Percentiles rank a stretch among this genome's conserved stretches.
Conservation (phyloP, 2,888 invertebrate species). For the Hydriomena furcata region DNA sequence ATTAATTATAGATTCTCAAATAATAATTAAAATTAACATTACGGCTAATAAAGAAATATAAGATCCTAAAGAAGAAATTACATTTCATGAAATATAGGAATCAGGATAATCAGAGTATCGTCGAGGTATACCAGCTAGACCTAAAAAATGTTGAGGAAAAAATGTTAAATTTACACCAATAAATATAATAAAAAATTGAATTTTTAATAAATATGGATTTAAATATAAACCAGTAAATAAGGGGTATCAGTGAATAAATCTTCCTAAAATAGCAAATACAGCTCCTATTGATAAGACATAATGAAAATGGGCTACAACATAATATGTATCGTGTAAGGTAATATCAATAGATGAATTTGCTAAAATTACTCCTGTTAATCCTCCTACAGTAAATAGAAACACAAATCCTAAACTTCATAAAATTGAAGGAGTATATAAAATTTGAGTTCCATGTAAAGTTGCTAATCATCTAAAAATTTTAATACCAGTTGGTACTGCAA, state of each 20-base stretch:
- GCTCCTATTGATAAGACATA: conserved; percentile 92
- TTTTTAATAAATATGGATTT: conserved; percentile 85
- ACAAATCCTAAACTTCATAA: conserved; percentile 90
- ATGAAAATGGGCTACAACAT: conserved; percentile 92
- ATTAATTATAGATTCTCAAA: conserved; percentile 84
- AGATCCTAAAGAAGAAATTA: conserved; percentile 87
- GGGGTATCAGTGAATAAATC: conserved; percentile 88
- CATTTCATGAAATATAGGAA: conserved; percentile 86
- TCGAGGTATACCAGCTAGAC: conserved; percentile 85
- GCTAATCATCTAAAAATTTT: conserved; percentile 92
- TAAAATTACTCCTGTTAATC: conserved; percentile 87
- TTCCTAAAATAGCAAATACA: conserved; percentile 90
- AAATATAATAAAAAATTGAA: conserved; percentile 89
- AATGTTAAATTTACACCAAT: conserved; percentile 91
- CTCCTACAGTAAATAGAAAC: conserved; percentile 90
- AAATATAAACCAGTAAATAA: conserved; percentile 85
- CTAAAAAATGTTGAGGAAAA: conserved; percentile 90
- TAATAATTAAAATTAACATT: conserved; percentile 84
- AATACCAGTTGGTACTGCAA: conserved; percentile 93
- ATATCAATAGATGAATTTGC: conserved; percentile 91
- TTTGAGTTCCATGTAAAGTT: conserved; percentile 86
- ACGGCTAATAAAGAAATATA: conserved; percentile 84
- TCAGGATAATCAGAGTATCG: conserved; percentile 90
- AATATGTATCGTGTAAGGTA: conserved; percentile 91
- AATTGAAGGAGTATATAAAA: conserved; percentile 83